Evolutionary conservation across 2,888 invertebrate species (phyloP).

Genomic region (Taphrorychus bicolor): DNA sequence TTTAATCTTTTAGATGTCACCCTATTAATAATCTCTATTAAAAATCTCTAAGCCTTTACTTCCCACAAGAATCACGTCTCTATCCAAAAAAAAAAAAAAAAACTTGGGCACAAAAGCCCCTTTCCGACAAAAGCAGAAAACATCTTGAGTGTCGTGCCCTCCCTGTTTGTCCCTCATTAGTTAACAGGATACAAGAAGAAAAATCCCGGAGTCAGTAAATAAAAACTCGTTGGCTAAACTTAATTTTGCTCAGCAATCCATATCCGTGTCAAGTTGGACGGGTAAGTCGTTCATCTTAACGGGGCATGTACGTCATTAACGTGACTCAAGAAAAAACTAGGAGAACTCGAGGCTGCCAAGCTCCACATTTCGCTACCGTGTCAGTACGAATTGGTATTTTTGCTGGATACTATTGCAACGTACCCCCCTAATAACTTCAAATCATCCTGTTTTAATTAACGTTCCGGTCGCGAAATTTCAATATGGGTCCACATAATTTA

Average conservation of each 20-base stretch:
- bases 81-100: too few relatives aligned
- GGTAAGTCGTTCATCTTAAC: not conserved
- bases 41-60: too few relatives aligned
- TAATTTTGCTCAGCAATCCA: slow-evolving; percentile 1
- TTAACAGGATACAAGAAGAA: not conserved
- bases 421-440: not conserved
- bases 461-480: not conserved
- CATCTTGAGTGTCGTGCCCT: not conserved
- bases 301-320: not conserved
- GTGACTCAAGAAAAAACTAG: not conserved
- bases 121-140: not conserved
- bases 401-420: not conserved
- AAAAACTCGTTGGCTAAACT: not conserved
- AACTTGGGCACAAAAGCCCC: too few relatives aligned
- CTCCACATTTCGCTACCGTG: too few relatives aligned
- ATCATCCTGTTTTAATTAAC: not conserved
- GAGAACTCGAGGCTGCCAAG: too few relatives aligned
- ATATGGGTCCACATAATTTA: not conserved
- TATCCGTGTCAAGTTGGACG: not conserved
- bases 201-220: not conserved
- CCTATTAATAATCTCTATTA: too few relatives aligned
- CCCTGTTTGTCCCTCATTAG: not conserved
- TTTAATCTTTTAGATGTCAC: too few relatives aligned
- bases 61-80: too few relatives aligned
- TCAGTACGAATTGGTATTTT: too few relatives aligned